A percentile compares a stretch with the other conserved stretches of the same genome.
Evolutionary conservation across 2,797 vertebrate species (phyloP).

Genomic region (Amblyopsis hoosieri): DNA sequence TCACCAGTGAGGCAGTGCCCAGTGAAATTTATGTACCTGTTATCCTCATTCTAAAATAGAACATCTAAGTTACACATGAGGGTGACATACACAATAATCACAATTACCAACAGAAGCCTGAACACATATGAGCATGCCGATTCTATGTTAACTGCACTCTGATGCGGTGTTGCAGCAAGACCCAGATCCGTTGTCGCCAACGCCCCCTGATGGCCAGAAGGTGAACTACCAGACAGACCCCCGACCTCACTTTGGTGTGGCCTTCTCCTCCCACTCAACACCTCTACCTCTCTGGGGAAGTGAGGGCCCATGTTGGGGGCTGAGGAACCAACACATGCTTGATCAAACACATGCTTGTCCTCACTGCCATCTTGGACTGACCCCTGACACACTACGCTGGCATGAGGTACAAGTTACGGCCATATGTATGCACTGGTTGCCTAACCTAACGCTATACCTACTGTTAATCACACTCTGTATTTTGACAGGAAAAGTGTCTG

Average conservation of each 20-base stretch:
- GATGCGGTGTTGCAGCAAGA: constrained; percentile 50
- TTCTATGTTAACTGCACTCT: not conserved
- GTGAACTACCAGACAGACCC: constrained; percentile 79
- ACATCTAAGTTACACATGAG: no score
- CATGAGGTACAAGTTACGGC: constrained; percentile 65
- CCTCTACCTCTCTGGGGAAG: constrained; percentile 78
- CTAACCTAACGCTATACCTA: not conserved
- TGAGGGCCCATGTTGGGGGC: constrained; percentile 66
- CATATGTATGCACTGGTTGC: not conserved
- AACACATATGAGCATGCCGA: not conserved
- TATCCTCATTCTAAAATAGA: no score
- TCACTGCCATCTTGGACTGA: constrained; percentile 75
- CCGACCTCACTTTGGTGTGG: constrained; percentile 81
- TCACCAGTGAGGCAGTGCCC: not conserved
- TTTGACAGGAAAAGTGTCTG: constrained; percentile 79
- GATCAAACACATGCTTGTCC: constrained; percentile 71
- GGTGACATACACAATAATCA: no score
- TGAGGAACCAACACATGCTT: constrained; percentile 51
- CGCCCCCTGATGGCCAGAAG: constrained; percentile 59
- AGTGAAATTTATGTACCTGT: no score
- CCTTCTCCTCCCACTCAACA: constrained; percentile 76
- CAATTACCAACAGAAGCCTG: not conserved
- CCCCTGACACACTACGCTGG: constrained; percentile 76
- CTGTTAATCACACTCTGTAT: constrained; percentile 37
- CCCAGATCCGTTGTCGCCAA: constrained; percentile 34